These are phyloP conservation scores for Drosophila atripex DNA, from an alignment of 2,888 invertebrate genomes.

Conservation along the genomic window DNA sequence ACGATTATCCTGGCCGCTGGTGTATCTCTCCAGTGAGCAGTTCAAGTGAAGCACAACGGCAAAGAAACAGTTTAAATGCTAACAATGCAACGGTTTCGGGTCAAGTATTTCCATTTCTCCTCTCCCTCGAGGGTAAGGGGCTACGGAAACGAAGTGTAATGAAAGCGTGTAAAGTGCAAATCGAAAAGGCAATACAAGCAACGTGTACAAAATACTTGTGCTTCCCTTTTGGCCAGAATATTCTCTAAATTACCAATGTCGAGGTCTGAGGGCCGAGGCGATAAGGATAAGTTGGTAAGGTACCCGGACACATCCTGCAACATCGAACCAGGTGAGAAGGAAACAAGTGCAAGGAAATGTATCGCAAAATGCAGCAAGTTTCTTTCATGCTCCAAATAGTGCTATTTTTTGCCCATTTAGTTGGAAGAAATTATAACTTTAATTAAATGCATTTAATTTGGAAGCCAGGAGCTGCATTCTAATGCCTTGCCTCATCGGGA, in stretches of 20 bases:
- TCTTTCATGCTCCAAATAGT: slow-evolving; percentile 50
- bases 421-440: slow-evolving; percentile 66
- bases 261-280: slow-evolving; percentile 46
- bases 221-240: slow-evolving; percentile 15
- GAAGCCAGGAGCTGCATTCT: slow-evolving; percentile 28
- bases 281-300: slow-evolving; percentile 54
- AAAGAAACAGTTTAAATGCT: slow-evolving; percentile 57
- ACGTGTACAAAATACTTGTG: slow-evolving; percentile 53
- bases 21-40: slow-evolving; percentile 61
- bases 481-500: slow-evolving; percentile 48
- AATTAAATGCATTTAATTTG: slow-evolving; percentile 74
- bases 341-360: slow-evolving; percentile 53
- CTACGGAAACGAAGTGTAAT: slow-evolving; percentile 77
- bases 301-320: slow-evolving; percentile 60
- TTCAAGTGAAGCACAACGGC: slow-evolving; percentile 51
- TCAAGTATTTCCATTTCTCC: slow-evolving; percentile 45
- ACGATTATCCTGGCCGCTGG: neutral
- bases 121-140: slow-evolving; percentile 9
- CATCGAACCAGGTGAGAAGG: slow-evolving; percentile 43
- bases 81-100: slow-evolving; percentile 65
- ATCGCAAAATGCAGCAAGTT: slow-evolving; percentile 44
- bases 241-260: slow-evolving; percentile 71
- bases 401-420: neutral
- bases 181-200: slow-evolving; percentile 73
- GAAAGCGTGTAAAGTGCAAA: slow-evolving; percentile 78